Percentiles rank a stretch among this genome's conserved stretches.
Evolutionary conservation across 2,888 invertebrate species (phyloP).

Genomic region (Cordylochernes scorpioides): DNA sequence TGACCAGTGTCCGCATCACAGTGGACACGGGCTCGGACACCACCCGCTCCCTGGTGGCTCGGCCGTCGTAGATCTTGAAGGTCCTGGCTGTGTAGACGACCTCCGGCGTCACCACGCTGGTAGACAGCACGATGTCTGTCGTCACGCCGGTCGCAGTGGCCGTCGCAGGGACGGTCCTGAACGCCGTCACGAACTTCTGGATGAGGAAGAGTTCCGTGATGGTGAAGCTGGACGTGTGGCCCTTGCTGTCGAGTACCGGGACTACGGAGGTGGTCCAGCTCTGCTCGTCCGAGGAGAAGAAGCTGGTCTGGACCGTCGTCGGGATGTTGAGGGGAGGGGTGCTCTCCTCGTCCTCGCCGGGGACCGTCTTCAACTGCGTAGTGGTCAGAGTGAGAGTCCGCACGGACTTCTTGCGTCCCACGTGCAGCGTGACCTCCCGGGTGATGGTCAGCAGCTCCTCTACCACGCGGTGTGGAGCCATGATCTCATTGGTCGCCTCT

Average conservation of each 20-base stretch:
- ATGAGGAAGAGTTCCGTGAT: slow-evolving; percentile 66
- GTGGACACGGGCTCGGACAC: slow-evolving; percentile 14
- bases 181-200: slow-evolving; percentile 60
- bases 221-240: slow-evolving; percentile 38
- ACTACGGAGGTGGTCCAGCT: slow-evolving; percentile 65
- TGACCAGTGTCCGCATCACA: slow-evolving; percentile 11
- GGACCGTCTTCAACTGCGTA: slow-evolving; percentile 12
- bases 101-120: slow-evolving; percentile 13
- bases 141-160: slow-evolving; percentile 13
- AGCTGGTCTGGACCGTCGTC: slow-evolving; percentile 55
- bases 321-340: slow-evolving; percentile 30
- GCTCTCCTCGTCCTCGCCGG: slow-evolving; percentile 6
- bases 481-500: slow-evolving; percentile 2
- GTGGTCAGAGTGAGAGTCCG: slow-evolving; percentile 15
- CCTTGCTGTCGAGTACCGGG: slow-evolving; percentile 45
- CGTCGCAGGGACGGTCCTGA: slow-evolving; percentile 44
- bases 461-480: slow-evolving; percentile 14
- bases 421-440: slow-evolving; percentile 15
- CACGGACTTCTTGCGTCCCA: slow-evolving; percentile 14
- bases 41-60: slow-evolving; percentile 13
- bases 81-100: slow-evolving; percentile 15
- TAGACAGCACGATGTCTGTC: too few species aligned
- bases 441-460: slow-evolving; percentile 14
- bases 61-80: slow-evolving; percentile 15
- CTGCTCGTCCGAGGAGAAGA: slow-evolving; percentile 69